phyloP scores from a whole-genome alignment of 2,888 invertebrate genomes.

The Nomada lathburiana region DNA sequence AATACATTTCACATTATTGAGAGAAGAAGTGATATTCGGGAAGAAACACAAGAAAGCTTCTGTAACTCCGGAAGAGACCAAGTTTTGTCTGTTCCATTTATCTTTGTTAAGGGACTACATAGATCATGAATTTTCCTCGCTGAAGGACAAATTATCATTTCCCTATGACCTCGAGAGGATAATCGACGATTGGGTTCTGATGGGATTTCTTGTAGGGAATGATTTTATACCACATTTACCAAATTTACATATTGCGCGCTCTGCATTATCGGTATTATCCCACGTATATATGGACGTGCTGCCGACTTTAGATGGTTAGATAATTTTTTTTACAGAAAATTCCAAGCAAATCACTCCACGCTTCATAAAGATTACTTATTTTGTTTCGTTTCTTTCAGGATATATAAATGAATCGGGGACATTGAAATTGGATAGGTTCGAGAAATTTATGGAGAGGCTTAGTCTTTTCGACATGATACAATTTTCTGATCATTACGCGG shows the following conservation, averaged over 20 bases:
- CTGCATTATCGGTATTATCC: conserved; percentile 95
- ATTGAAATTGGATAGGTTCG: conserved; percentile 93
- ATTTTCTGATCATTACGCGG: conserved; percentile 91
- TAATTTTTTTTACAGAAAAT: background rate
- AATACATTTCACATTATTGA: conserved; percentile 95
- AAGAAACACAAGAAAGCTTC: conserved; percentile 86
- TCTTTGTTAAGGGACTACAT: conserved; percentile 96
- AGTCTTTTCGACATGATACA: conserved; percentile 90
- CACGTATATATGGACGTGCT: conserved; percentile 94
- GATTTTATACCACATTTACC: conserved; percentile 99
- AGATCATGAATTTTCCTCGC: conserved; percentile 92
- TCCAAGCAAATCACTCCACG: background rate
- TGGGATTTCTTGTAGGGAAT: conserved; percentile 99
- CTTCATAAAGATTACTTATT: background rate
- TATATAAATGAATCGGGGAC: conserved; percentile 97
- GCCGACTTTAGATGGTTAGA: conserved; percentile 92
- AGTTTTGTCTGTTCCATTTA: conserved; percentile 96
- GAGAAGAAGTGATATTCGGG: conserved; percentile 96
- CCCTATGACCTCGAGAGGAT: conserved; percentile 94
- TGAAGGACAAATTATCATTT: conserved; percentile 90
- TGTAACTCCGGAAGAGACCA: conserved; percentile 93
- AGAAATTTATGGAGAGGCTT: conserved; percentile 92
- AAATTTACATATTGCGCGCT: conserved; percentile 96
- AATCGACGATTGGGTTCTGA: conserved; percentile 99
- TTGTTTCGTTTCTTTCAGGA: conserved; percentile 85